These are phyloP conservation scores for Yponomeuta cagnagella DNA, from an alignment of 2,888 invertebrate species.

Conservation along the genomic window DNA sequence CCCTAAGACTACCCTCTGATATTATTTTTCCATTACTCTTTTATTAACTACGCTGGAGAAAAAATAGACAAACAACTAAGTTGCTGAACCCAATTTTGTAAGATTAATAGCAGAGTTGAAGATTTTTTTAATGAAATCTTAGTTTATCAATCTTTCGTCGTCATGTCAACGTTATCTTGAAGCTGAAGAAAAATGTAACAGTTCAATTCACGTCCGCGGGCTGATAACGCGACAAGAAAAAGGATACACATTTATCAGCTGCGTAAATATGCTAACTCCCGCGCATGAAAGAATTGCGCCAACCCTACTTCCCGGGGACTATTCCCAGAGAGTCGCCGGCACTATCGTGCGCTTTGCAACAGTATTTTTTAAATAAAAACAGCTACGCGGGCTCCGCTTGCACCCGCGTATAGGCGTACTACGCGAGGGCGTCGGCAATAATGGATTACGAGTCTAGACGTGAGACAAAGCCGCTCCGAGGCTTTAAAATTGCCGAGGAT, in stretches of 20 bases:
- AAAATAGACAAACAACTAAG: constrained; percentile 5
- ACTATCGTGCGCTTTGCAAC: neutral
- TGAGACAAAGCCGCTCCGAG: constrained; percentile 64
- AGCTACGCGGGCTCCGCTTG: neutral
- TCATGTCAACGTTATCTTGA: constrained; percentile 31
- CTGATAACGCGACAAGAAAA: constrained; percentile 53
- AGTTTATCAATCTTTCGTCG: neutral
- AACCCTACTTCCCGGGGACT: constrained; percentile 32
- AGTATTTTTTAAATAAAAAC: neutral
- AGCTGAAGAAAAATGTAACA: constrained; percentile 58
- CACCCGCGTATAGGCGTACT: constrained; percentile 25
- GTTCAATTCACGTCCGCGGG: constrained; percentile 44
- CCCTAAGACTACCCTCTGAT: constrained; percentile 50
- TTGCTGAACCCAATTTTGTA: neutral
- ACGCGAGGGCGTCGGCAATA: constrained; percentile 55
- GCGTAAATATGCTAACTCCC: constrained; percentile 65
- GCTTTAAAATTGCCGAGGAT: constrained; percentile 35
- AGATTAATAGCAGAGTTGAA: neutral
- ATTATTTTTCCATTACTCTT: constrained; percentile 50
- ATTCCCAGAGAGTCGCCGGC: neutral
- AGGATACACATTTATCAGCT: constrained; percentile 61
- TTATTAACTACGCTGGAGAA: constrained; percentile 28
- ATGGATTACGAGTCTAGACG: constrained; percentile 71
- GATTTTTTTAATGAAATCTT: neutral
- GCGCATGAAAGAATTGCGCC: constrained; percentile 49